Conservation (phyloP, 2,888 invertebrate genomes). For the Limnephilus lunatus region DNA sequence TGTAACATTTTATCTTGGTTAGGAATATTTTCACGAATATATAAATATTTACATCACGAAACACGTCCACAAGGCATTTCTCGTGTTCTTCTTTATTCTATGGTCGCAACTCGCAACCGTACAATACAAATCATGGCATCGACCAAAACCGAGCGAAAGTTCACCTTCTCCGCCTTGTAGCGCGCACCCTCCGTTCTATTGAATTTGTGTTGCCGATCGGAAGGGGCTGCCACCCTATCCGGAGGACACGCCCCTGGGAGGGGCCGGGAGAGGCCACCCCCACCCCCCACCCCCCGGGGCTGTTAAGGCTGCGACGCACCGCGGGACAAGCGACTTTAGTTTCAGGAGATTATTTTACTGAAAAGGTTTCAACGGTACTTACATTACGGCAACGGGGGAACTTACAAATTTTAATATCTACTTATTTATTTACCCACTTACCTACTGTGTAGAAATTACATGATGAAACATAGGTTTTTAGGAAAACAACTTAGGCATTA, state of each 20-base stretch:
- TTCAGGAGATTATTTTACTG: neutral
- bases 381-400: too few species aligned
- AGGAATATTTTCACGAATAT: too few species aligned
- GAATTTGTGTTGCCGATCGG: slow-evolving; percentile 34
- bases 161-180: neutral
- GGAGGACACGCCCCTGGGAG: slow-evolving; percentile 35
- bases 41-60: too few species aligned
- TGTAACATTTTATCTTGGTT: too few species aligned
- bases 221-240: slow-evolving; percentile 26
- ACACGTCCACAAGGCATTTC: too few species aligned
- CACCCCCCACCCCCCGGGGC: slow-evolving; percentile 15
- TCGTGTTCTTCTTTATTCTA: too few species aligned
- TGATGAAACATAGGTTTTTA: too few species aligned
- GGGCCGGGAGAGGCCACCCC: neutral
- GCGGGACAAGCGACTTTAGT: neutral
- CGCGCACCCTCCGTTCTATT: slow-evolving; percentile 7
- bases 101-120: neutral
- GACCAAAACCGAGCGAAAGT: neutral
- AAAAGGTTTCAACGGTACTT: too few species aligned
- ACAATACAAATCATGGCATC: neutral
- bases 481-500: too few species aligned
- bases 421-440: too few species aligned
- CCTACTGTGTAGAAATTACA: too few species aligned
- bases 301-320: slow-evolving; percentile 7
- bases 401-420: too few species aligned